Evolutionary conservation across 2,888 invertebrate genomes (phyloP).

Genomic region (Boloria selene): DNA sequence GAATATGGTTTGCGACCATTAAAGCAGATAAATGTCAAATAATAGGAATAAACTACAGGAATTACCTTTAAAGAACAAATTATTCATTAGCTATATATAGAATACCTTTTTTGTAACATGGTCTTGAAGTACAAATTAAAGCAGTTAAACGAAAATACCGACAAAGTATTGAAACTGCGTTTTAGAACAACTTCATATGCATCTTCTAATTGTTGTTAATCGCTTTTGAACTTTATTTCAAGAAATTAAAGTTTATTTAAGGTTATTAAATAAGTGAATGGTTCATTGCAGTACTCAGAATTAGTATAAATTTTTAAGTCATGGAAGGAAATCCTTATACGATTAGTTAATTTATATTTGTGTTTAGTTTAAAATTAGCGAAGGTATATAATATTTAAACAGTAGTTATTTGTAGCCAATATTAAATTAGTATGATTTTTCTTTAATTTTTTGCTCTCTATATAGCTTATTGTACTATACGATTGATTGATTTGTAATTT

Average conservation of each 20-base stretch:
- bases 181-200: slow-evolving; percentile 18
- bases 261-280: background rate
- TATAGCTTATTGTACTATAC: too few species aligned
- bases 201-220: slow-evolving; percentile 16
- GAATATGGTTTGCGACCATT: too few species aligned
- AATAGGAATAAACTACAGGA: too few species aligned
- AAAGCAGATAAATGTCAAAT: too few species aligned
- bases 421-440: too few species aligned
- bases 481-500: too few species aligned
- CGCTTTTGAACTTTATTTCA: slow-evolving; percentile 13
- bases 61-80: background rate
- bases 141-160: slow-evolving; percentile 19
- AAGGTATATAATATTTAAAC: too few species aligned
- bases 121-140: slow-evolving; percentile 7
- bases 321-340: slow-evolving; percentile 19
- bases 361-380: too few species aligned
- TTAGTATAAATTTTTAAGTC: background rate
- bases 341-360: too few species aligned
- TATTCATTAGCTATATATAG: slow-evolving; percentile 5
- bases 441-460: too few species aligned
- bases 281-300: slow-evolving; percentile 6
- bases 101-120: slow-evolving; percentile 1
- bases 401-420: too few species aligned
- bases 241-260: slow-evolving; percentile 9
- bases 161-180: slow-evolving; percentile 20